Percentiles rank a stretch among this genome's conserved stretches.
These are phyloP conservation scores for Copidosoma floridanum DNA, from an alignment of 1,140 invertebrate species.

Conservation along the genomic window DNA sequence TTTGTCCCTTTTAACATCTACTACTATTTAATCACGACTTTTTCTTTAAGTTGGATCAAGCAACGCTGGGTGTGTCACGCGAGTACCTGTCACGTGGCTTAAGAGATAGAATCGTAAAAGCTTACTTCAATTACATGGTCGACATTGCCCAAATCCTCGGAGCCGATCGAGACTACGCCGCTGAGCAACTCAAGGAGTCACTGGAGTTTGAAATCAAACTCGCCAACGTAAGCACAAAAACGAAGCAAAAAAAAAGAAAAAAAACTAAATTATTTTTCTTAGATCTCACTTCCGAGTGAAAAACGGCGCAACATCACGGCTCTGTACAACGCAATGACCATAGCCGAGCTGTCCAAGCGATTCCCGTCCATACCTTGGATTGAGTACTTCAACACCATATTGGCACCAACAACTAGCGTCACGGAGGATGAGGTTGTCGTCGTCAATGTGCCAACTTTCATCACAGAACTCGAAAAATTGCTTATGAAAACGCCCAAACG, in stretches of 20 bases:
- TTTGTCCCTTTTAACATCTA: no score
- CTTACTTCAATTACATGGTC: slow-evolving; percentile 82
- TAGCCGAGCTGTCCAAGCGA: slow-evolving; percentile 69
- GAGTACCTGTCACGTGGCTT: slow-evolving; percentile 87
- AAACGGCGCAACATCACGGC: slow-evolving; percentile 72
- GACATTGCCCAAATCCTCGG: slow-evolving; percentile 87
- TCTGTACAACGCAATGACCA: slow-evolving; percentile 82
- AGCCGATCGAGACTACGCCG: slow-evolving; percentile 69
- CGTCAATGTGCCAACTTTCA: slow-evolving; percentile 72
- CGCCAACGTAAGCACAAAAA: slow-evolving; percentile 86
- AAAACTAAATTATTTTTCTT: no score
- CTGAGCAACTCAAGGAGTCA: slow-evolving; percentile 75
- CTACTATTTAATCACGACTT: no score
- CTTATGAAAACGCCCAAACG: slow-evolving; percentile 47
- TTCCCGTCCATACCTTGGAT: slow-evolving; percentile 74
- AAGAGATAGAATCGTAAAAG: slow-evolving; percentile 73
- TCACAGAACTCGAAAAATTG: slow-evolving; percentile 65
- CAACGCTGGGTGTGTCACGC: slow-evolving; percentile 82
- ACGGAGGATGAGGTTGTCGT: slow-evolving; percentile 69
- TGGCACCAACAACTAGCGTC: slow-evolving; percentile 48
- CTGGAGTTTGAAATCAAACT: slow-evolving; percentile 89
- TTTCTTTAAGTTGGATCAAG: slow-evolving; percentile 81
- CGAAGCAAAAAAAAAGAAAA: no score
- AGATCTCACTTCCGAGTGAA: slow-evolving; percentile 30
- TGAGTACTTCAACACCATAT: slow-evolving; percentile 67